These are phyloP conservation scores for Mormyrus iriodes DNA, from an alignment of 2,113 vertebrate genomes.

Conservation along the genomic window DNA sequence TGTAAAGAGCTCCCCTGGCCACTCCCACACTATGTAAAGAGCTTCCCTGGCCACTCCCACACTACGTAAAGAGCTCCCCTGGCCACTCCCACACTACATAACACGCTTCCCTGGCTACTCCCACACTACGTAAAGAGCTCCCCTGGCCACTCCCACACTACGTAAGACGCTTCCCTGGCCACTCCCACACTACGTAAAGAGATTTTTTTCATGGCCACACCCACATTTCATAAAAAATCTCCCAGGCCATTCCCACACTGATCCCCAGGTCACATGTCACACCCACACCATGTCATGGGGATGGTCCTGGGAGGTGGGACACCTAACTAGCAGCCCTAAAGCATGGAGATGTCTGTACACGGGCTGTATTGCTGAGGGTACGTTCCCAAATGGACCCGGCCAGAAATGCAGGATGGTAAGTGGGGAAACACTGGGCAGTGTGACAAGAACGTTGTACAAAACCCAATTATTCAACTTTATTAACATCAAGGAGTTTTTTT, in stretches of 20 bases:
- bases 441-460: slow-evolving; percentile 67
- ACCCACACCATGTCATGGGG: not conserved
- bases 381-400: not conserved
- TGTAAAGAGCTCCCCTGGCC: too few species aligned
- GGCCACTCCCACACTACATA: too few species aligned
- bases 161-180: not conserved
- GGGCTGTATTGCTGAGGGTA: not conserved
- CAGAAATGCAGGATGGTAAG: not conserved
- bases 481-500: slow-evolving; percentile 82
- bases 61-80: too few species aligned
- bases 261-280: not conserved
- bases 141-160: not conserved
- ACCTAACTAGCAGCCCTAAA: not conserved
- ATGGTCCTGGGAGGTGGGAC: too few species aligned
- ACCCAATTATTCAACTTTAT: slow-evolving; percentile 95
- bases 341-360: not conserved
- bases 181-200: not conserved
- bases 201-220: not conserved
- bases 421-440: not conserved
- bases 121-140: not conserved
- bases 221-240: not conserved
- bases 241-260: not conserved
- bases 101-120: not conserved
- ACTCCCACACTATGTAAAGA: too few species aligned
- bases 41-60: too few species aligned